These are phyloP conservation scores for Cheirogaleus medius DNA, from an alignment of 2,113 vertebrate genomes.

Conservation along the genomic window DNA sequence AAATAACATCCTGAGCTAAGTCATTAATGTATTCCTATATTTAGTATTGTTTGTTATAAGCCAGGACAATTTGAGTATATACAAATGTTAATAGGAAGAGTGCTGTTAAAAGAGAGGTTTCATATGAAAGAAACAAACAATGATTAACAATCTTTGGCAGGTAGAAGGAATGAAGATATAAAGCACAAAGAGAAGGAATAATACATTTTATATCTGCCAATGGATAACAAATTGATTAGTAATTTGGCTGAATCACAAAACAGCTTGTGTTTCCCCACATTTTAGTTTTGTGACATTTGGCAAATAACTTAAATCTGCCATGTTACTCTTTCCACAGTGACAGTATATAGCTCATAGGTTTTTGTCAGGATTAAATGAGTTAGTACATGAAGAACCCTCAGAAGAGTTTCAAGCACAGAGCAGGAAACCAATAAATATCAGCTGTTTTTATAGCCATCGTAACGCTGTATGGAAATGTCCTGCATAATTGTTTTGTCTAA, in stretches of 20 bases:
- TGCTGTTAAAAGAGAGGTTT: not conserved
- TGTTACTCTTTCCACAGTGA: not conserved
- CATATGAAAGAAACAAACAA: not conserved
- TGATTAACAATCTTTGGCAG: not conserved
- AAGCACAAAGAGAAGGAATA: not conserved
- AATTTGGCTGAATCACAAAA: not conserved
- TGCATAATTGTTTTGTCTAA: not conserved
- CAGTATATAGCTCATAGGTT: not conserved
- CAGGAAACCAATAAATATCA: not conserved
- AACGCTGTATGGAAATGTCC: not conserved
- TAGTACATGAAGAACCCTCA: not conserved
- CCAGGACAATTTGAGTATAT: not conserved
- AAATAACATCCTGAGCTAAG: not conserved
- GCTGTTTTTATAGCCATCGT: not conserved
- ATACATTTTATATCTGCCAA: not conserved
- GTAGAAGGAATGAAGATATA: not conserved
- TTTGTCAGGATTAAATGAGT: not conserved
- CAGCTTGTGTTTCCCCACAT: not conserved
- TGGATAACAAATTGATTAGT: not conserved
- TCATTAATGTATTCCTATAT: not conserved
- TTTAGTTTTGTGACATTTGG: conserved; percentile 12
- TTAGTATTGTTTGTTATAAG: not conserved
- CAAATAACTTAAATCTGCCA: not conserved
- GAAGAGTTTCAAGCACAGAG: not conserved
- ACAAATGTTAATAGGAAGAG: not conserved